Percentiles rank a stretch among this genome's conserved stretches.
These are phyloP conservation scores for Brachionichthys hirsutus DNA, from an alignment of 2,113 vertebrate genomes.

Conservation along the genomic window DNA sequence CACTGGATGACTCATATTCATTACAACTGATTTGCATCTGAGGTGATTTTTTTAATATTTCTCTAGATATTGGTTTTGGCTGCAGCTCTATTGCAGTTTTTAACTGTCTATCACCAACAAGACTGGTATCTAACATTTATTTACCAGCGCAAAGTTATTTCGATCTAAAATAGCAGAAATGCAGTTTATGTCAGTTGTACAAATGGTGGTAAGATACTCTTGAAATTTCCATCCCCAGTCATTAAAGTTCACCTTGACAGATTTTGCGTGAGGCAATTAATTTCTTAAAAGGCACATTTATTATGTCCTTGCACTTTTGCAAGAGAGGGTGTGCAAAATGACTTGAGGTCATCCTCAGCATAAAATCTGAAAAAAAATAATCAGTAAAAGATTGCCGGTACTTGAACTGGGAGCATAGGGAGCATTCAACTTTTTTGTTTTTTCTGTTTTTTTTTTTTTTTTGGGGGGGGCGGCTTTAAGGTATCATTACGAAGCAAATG, in stretches of 20 bases:
- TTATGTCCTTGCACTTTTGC: slow-evolving; percentile 28
- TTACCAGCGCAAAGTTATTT: slow-evolving; percentile 20
- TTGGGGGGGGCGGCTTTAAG: too few species aligned
- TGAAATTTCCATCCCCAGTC: slow-evolving; percentile 32
- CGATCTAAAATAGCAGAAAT: too few species aligned
- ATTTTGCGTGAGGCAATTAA: slow-evolving; percentile 43
- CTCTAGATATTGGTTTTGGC: not conserved
- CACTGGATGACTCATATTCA: not conserved
- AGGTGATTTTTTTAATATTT: not conserved
- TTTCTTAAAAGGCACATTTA: slow-evolving; percentile 46
- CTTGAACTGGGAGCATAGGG: too few species aligned
- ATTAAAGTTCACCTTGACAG: slow-evolving; percentile 53
- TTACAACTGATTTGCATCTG: not conserved
- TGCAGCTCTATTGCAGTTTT: not conserved
- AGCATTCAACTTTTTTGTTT: too few species aligned
- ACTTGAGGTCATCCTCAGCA: slow-evolving; percentile 20
- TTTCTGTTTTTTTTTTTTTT: too few species aligned
- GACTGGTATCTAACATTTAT: too few species aligned
- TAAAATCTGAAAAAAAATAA: slow-evolving; percentile 9
- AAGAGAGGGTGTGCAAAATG: slow-evolving; percentile 1
- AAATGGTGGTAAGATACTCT: slow-evolving; percentile 29
- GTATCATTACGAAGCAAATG: not conserved
- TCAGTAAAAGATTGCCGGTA: not conserved
- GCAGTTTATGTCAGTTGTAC: not conserved
- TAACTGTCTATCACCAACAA: not conserved